phyloP scores from a whole-genome alignment of 2,888 invertebrate species.

The Drosophila pseudotakahashii region DNA sequence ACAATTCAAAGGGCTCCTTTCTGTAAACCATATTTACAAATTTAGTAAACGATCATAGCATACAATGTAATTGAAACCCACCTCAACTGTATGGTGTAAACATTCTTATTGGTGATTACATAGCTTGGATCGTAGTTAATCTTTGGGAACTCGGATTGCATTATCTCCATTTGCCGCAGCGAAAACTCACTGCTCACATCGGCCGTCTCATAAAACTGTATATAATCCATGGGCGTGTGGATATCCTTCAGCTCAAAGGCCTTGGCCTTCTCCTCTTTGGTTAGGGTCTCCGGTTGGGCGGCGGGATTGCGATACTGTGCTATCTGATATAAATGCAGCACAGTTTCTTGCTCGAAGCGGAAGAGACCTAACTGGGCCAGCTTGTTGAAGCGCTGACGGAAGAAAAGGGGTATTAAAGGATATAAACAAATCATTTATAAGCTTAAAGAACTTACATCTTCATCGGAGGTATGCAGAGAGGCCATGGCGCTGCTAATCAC shows the following conservation, averaged over 20 bases:
- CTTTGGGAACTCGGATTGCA: slow-evolving; percentile 83
- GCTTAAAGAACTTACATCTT: slow-evolving; percentile 71
- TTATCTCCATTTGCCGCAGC: slow-evolving; percentile 82
- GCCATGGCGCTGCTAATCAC: slow-evolving; percentile 84
- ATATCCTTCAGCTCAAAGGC: slow-evolving; percentile 81
- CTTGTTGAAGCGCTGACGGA: slow-evolving; percentile 79
- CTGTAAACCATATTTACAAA: slow-evolving; percentile 49
- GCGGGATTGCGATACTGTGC: slow-evolving; percentile 70
- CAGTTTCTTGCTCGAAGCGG: slow-evolving; percentile 83
- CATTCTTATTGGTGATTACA: slow-evolving; percentile 83
- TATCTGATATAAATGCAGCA: slow-evolving; percentile 83
- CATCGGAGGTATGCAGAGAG: slow-evolving; percentile 81
- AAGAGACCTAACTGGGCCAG: slow-evolving; percentile 81
- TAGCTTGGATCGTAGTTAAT: slow-evolving; percentile 84
- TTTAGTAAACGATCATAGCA: not conserved
- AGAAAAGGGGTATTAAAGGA: not conserved
- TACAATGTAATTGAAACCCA: slow-evolving; percentile 41
- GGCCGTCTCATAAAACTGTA: slow-evolving; percentile 80
- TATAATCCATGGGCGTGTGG: slow-evolving; percentile 82
- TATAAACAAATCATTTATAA: not conserved
- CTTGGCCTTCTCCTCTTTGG: slow-evolving; percentile 81
- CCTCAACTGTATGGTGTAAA: slow-evolving; percentile 83
- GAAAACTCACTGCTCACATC: slow-evolving; percentile 78
- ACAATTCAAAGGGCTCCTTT: slow-evolving; percentile 82
- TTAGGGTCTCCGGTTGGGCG: slow-evolving; percentile 58